Evolutionary conservation across 2,113 vertebrate species (phyloP).

Genomic region (Suricata suricatta): DNA sequence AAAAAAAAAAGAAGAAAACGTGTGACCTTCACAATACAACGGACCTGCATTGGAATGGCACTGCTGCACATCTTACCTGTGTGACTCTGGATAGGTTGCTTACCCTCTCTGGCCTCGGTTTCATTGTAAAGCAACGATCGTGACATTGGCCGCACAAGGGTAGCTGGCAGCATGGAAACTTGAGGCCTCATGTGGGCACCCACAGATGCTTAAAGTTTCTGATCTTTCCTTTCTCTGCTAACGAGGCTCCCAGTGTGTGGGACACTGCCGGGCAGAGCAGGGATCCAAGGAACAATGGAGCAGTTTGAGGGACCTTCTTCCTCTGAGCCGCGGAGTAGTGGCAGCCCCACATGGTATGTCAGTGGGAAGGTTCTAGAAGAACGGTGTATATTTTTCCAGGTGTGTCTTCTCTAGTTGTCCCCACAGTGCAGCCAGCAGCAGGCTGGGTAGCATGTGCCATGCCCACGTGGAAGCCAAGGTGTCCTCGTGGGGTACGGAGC

Average conservation of each 20-base stretch:
- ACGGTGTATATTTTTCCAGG: neutral
- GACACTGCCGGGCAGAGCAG: neutral
- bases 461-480: neutral
- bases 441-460: neutral
- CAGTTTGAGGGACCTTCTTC: neutral
- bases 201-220: neutral
- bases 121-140: neutral
- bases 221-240: neutral
- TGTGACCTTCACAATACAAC: neutral
- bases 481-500: neutral
- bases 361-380: neutral
- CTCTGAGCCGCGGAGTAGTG: neutral
- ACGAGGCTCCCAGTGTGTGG: neutral
- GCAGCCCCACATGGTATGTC: neutral
- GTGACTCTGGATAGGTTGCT: neutral
- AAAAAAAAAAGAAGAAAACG: neutral
- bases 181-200: too few species aligned
- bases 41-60: neutral
- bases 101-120: neutral
- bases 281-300: neutral
- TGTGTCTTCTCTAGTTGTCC: neutral
- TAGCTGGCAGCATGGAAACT: neutral
- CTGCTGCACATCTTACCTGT: neutral
- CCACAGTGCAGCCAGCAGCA: neutral
- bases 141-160: fast-evolving